Conservation (phyloP, 1,140 invertebrate species). For the Formica selysi region DNA sequence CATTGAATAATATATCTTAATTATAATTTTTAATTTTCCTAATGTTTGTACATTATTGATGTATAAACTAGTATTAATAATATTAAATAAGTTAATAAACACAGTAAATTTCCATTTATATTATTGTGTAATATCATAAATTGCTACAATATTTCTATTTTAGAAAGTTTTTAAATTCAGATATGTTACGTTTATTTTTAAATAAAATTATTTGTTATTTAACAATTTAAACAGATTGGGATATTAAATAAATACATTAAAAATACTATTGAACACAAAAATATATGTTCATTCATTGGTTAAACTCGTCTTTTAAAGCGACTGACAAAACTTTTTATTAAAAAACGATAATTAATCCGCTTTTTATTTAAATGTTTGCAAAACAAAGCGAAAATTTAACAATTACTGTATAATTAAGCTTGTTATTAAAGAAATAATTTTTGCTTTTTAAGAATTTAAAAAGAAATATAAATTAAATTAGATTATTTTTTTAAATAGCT, state of each 20-base stretch:
- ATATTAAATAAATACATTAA: background rate
- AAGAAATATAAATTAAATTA: background rate
- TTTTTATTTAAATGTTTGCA: background rate
- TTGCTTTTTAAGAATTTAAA: background rate
- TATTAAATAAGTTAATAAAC: too few species aligned
- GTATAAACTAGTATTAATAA: background rate
- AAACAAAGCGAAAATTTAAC: background rate
- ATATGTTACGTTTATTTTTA: background rate
- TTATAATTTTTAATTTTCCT: too few species aligned
- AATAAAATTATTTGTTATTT: background rate
- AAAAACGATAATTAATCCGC: background rate
- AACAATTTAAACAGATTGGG: background rate
- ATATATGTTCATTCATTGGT: background rate
- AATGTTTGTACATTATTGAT: background rate
- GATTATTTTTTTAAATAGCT: background rate
- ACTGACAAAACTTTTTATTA: background rate
- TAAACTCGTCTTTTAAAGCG: background rate
- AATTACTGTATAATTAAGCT: background rate
- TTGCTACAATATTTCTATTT: background rate
- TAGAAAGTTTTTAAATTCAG: background rate
- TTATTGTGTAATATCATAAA: background rate
- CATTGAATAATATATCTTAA: too few species aligned
- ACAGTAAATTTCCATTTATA: background rate
- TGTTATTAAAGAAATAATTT: background rate
- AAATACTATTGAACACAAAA: background rate